Base-by-base conservation (phyloP, 2,888 invertebrate genomes). In the Hirudinaria manillensis region DNA sequence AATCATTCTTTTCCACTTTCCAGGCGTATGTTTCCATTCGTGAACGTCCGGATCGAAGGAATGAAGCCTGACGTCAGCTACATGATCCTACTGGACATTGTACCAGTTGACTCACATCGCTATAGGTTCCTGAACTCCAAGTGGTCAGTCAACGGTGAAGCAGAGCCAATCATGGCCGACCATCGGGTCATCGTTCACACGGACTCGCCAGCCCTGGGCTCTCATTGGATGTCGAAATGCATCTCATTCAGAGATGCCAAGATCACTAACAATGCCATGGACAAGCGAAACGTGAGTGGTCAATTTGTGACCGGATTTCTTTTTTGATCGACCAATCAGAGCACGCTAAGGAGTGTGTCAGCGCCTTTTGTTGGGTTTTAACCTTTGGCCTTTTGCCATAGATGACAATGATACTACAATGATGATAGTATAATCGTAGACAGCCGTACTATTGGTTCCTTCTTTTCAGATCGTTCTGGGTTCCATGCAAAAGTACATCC, bases 21-120 rank as follows among this genome's bases (percentile, higher is more conserved):
- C 89, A 95, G 96, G 82, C 91, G 94, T 68, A 94, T 96, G 93
- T 96, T 95, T 85, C 96, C 96, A 0, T 90, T 92, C 0, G 87
- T 94, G 79, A 90, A 93, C 81, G 87, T 93, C 45, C 88, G 89
- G 0, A 86, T 94, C 0, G 87, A 88, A 53, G 92, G 93, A 0
- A 86, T 96, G 79, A 91, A 94, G 79, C 91, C 92, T 34, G 89
- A 91, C 36, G 89, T 90, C 75, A 89, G 90, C 82, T 96, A 96
- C 87, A 91, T 91, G 84, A 89, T 95, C 0, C 87, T 92, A 19
- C 86, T 94, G 77, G 93, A 94, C 84, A 88, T 94, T 84, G 89
- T 89, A 0, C 90, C 92, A 3, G 89, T 90, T 6, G 91, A 92
- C 66, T 89, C 90, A 78, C 90, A 91, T 78, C 90, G 94, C 45